These are phyloP conservation scores for Drosophila silvestris DNA, from an alignment of 2,888 invertebrate species.

Conservation along the genomic window DNA sequence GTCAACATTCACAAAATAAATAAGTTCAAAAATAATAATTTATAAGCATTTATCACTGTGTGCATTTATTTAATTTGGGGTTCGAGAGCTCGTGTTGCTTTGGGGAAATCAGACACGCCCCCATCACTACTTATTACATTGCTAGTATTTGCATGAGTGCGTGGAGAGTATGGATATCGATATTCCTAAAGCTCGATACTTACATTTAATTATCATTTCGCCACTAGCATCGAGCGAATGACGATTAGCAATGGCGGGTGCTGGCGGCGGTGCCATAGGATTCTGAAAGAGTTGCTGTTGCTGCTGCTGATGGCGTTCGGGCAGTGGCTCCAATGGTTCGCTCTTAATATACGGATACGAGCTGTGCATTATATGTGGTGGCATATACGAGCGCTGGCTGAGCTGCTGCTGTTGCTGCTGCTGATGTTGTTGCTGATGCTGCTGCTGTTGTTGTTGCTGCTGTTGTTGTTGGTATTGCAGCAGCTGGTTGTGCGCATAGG, in stretches of 20 bases:
- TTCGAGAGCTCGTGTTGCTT: background rate
- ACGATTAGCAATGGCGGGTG: slow-evolving; percentile 42
- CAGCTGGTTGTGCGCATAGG: slow-evolving; percentile 79
- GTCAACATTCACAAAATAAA: background rate
- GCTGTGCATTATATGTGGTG: slow-evolving; percentile 63
- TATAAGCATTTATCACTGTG: background rate
- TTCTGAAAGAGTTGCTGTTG: slow-evolving; percentile 61
- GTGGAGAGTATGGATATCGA: slow-evolving; percentile 40
- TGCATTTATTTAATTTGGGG: background rate
- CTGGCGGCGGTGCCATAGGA: slow-evolving; percentile 74
- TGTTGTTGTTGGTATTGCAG: slow-evolving; percentile 74
- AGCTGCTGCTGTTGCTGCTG: slow-evolving; percentile 68
- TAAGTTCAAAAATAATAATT: background rate
- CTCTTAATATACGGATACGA: slow-evolving; percentile 78
- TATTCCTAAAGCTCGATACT: slow-evolving; percentile 57
- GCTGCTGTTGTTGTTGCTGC: slow-evolving; percentile 56
- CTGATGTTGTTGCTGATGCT: slow-evolving; percentile 39
- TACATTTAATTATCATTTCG: slow-evolving; percentile 75
- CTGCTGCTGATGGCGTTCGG: slow-evolving; percentile 44
- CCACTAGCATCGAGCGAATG: slow-evolving; percentile 52
- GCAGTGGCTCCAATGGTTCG: slow-evolving; percentile 71
- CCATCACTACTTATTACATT: slow-evolving; percentile 30
- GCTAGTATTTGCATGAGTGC: slow-evolving; percentile 22
- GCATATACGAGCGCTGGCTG: slow-evolving; percentile 65
- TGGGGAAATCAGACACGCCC: background rate